Evolutionary conservation across 2,888 invertebrate genomes (phyloP), one percentile per base, ranked within the genome.

Genomic region (Hemicrepidius hirtus): DNA sequence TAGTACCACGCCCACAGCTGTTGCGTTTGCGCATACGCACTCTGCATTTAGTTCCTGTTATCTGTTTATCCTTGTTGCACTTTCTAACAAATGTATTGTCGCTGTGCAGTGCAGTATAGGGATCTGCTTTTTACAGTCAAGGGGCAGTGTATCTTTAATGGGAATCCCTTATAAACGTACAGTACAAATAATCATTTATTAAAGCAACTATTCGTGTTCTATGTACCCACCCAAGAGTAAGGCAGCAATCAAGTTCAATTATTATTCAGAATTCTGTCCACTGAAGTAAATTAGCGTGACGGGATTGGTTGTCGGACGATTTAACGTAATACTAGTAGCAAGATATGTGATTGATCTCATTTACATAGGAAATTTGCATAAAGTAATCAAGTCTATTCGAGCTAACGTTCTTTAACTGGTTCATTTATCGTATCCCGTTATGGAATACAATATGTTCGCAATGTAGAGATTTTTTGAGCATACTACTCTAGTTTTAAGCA

Each of bases 251-350:
- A 24, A 6, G 28, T 9, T 7, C 28, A 13, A 21, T 24, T 21
- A 21, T 24, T 21, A n/a, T 49, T 12, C 24, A 32, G 12, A 53
- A 32, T 28, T 13, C 12, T n/a, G 28, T 49, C 20, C 18, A 21
- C 13, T 1, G 18, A 46, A 46, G 13, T 53, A 32, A 50, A 53
- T 28, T 53, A 13, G 24, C 53, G 53, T 53, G 53, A 53, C 53
- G 7, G 28, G 21, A 3, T 49, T 46, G 20, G 7, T 49, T 49
- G 18, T 10, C 16, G 32, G 28, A 3, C 12, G 7, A 44, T 13
- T 24, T 16, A 46, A 12, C 46, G 62, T 46, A 62, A 62, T 28
- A 62, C 46, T 16, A 46, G 46, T 16, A 62, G 62, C 18, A 28
- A 32, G 13, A n/a, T 53, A 53, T 28, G 46, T 20, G 10, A 24